Conservation (phyloP, 2,113 vertebrate species). For the Cyprinodon variegatus region DNA sequence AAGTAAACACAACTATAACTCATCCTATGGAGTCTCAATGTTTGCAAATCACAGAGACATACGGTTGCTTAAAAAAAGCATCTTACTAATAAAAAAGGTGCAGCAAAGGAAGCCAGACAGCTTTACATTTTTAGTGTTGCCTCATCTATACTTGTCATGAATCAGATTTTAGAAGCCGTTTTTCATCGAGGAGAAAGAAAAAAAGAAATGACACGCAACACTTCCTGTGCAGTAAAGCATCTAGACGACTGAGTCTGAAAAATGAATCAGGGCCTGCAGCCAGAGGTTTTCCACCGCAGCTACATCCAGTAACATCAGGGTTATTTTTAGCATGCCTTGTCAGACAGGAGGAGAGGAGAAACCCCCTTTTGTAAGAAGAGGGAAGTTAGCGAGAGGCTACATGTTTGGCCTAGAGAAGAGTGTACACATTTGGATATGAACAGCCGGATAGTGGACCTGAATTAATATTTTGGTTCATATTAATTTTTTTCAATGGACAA, state of each 20-base stretch:
- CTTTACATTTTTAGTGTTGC: not conserved
- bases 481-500: not conserved
- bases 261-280: slow-evolving; percentile 68
- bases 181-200: not conserved
- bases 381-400: slow-evolving; percentile 30
- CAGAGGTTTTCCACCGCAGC: slow-evolving; percentile 67
- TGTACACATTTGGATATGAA: not conserved
- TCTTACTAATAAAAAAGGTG: slow-evolving; percentile 16
- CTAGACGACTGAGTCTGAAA: slow-evolving; percentile 58
- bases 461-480: slow-evolving; percentile 10
- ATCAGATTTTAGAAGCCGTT: slow-evolving; percentile 23
- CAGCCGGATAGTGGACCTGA: not conserved
- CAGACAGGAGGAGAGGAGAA: slow-evolving; percentile 58
- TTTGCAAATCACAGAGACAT: slow-evolving; percentile 3
- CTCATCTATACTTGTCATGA: slow-evolving; percentile 25
- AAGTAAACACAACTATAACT: slow-evolving; percentile 42
- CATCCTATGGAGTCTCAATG: slow-evolving; percentile 49
- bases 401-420: slow-evolving; percentile 9
- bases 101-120: slow-evolving; percentile 28
- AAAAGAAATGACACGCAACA: slow-evolving; percentile 23
- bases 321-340: slow-evolving; percentile 79
- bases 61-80: slow-evolving; percentile 13
- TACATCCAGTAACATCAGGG: slow-evolving; percentile 58
- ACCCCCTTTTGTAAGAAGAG: slow-evolving; percentile 16
- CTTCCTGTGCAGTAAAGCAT: slow-evolving; percentile 46